phyloP scores from a whole-genome alignment of 2,797 vertebrate genomes.

The Echeneis naucrates region DNA sequence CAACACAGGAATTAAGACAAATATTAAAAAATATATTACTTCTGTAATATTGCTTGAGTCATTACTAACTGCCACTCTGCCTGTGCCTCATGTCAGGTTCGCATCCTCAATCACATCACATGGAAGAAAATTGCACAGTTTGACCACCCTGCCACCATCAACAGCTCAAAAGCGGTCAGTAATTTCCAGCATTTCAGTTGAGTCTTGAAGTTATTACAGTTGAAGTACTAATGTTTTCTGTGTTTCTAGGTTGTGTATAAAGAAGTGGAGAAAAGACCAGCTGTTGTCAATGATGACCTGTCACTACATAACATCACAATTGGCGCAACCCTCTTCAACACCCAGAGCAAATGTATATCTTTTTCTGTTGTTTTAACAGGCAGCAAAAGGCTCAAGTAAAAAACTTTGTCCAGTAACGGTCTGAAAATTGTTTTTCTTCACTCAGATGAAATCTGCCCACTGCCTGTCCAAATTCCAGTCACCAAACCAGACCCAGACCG shows the following conservation, averaged over 20 bases:
- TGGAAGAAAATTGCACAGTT: slow-evolving; percentile 94
- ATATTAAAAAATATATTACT: not conserved
- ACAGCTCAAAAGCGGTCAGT: slow-evolving; percentile 88
- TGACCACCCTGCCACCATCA: slow-evolving; percentile 86
- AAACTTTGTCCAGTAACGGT: slow-evolving; percentile 4
- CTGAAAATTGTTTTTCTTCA: slow-evolving; percentile 1
- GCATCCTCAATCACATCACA: slow-evolving; percentile 95
- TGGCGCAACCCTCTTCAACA: slow-evolving; percentile 82
- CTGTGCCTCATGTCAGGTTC: slow-evolving; percentile 87
- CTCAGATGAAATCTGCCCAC: slow-evolving; percentile 88
- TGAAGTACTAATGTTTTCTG: not conserved
- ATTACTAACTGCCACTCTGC: too few species aligned
- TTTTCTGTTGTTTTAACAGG: not conserved
- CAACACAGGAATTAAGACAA: not conserved
- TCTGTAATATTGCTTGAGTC: not conserved
- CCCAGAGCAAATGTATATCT: slow-evolving; percentile 91
- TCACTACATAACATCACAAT: slow-evolving; percentile 81
- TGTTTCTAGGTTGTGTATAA: slow-evolving; percentile 89
- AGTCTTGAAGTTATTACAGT: not conserved
- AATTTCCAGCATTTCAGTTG: not conserved
- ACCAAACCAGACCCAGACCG: slow-evolving; percentile 91
- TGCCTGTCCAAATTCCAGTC: slow-evolving; percentile 87
- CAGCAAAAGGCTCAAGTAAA: not conserved
- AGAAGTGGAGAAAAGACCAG: slow-evolving; percentile 89
- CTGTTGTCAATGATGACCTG: slow-evolving; percentile 81